phyloP scores from a whole-genome alignment of 2,888 invertebrate species.

The Habroteleia sp. region DNA sequence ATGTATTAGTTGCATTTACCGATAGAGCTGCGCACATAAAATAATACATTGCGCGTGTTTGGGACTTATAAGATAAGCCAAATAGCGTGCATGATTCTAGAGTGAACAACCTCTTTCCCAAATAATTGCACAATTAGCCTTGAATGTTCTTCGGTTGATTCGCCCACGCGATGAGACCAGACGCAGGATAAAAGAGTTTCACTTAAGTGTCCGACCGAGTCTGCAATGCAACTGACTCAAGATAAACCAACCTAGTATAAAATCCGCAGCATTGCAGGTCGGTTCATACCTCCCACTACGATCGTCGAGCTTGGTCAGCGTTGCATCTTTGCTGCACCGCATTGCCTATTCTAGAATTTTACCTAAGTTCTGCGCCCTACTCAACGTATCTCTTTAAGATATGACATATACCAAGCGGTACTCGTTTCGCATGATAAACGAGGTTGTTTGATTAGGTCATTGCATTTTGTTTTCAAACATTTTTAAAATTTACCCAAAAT shows the following conservation, averaged over 20 bases:
- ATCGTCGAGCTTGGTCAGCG: slow-evolving; percentile 42
- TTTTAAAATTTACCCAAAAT: no score
- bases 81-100: slow-evolving; percentile 45
- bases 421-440: slow-evolving; percentile 18
- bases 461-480: no score
- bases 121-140: slow-evolving; percentile 62
- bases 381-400: not conserved
- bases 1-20: slow-evolving; percentile 31
- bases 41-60: slow-evolving; percentile 21
- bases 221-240: slow-evolving; percentile 60
- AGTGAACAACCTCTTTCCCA: slow-evolving; percentile 60
- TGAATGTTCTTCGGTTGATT: slow-evolving; percentile 56
- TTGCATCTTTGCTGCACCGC: slow-evolving; percentile 55
- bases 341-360: slow-evolving; percentile 73
- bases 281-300: slow-evolving; percentile 59
- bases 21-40: slow-evolving; percentile 18
- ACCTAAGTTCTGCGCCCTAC: not conserved
- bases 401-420: slow-evolving; percentile 4
- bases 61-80: slow-evolving; percentile 32
- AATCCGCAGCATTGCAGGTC: slow-evolving; percentile 50
- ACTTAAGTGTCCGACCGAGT: slow-evolving; percentile 57
- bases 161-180: slow-evolving; percentile 56
- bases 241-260: slow-evolving; percentile 57
- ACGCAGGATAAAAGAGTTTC: slow-evolving; percentile 51
- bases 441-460: no score